Base-by-base conservation (phyloP, 2,888 invertebrate species). In the Trissolcus brochymenae region DNA sequence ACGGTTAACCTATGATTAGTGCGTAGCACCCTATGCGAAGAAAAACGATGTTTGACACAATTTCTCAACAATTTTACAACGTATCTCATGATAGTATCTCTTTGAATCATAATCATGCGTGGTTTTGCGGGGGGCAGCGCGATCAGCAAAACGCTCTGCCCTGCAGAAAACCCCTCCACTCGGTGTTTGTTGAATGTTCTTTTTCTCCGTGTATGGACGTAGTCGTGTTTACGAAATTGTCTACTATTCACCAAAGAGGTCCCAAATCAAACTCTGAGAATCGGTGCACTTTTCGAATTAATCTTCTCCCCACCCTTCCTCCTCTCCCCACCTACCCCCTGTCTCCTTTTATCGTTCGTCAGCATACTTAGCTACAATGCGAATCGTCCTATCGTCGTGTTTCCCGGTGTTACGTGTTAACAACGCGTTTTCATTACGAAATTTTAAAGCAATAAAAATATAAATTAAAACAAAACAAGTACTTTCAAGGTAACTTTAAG, bases 361-460 rank as follows among this genome's bases (percentile, higher is more conserved):
- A 49, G 41, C 55, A 43, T 53, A 56, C 40, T 21, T 61, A 74
- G 56, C 56, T 71, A 57, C 56, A 78, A 74, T 66, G 70, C 78
- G 66, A 78, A 70, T 78, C 73, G 70, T 78, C 78, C 78, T 78
- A 74, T 78, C 78, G 68, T 78, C 73, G 73, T 72, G 70, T 78
- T 78, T 74, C 78, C 78, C 71, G 61, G 68, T 78, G 78, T 78
- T 78, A 68, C 78, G 78, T 78, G 78, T 75, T 78, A 72, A 78
- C 46, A 80, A 79, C 81, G 82, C 81, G 83, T 84, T 83, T 84
- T 84, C 82, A 82, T 86, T 87, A 87, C 84, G 87, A 85, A 88
- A 88, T 88, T 87, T 86, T 82, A 87, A 88, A 88, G 87, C 88
- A 87, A 88, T 88, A 88, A 87, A 82, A 83, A 67, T 68, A 84